Conservation (phyloP, 2,113 vertebrate genomes). For the Colius striatus region DNA sequence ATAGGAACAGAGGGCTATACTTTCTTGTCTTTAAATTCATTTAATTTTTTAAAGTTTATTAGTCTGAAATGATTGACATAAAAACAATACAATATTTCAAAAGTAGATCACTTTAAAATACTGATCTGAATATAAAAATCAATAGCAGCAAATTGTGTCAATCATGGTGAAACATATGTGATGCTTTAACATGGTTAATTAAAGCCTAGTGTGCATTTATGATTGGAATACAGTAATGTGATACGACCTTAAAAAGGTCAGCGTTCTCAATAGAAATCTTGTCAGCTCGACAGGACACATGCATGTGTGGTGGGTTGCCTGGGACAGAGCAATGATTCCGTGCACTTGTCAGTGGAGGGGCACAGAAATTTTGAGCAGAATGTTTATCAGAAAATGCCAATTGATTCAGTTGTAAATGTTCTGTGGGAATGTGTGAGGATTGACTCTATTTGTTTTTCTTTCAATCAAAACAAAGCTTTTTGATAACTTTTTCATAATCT, state of each 20-base stretch:
- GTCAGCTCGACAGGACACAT: not conserved
- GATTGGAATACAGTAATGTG: not conserved
- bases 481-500: conserved; percentile 33
- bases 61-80: not conserved
- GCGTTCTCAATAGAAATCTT: not conserved
- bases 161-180: not conserved
- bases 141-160: not conserved
- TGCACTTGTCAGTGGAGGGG: not conserved
- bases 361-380: conserved; percentile 49
- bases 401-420: conserved; percentile 52
- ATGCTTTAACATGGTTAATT: not conserved
- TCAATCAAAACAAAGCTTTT: conserved; percentile 65
- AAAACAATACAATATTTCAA: not conserved
- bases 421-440: conserved; percentile 58
- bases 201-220: not conserved
- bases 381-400: conserved; percentile 56
- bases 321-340: not conserved
- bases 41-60: not conserved
- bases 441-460: conserved; percentile 65
- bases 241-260: not conserved
- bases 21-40: not conserved
- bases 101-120: not conserved
- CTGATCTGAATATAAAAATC: not conserved
- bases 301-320: not conserved
- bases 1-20: not conserved